Conservation (phyloP, 2,797 vertebrate species). For the Perodicticus potto region DNA sequence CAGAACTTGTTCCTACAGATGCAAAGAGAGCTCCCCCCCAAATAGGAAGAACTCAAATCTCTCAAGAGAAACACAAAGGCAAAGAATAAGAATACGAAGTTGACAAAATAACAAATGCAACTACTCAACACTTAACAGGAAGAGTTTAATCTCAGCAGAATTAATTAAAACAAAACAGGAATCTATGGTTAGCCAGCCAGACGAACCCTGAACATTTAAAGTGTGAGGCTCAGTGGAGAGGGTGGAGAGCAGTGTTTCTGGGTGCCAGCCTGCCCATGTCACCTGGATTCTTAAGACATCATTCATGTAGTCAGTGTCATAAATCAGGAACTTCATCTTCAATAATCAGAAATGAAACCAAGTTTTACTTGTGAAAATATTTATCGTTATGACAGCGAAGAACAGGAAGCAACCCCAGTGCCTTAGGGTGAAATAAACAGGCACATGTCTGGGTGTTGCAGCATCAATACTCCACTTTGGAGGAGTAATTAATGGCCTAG, state of each 20-base stretch:
- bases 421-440: not conserved
- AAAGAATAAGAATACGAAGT: not conserved
- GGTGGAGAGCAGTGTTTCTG: not conserved
- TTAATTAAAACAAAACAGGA: conserved; percentile 6
- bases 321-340: not conserved
- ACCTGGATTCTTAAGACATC: not conserved
- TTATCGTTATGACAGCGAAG: not conserved
- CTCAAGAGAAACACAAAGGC: not conserved
- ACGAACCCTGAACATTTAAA: not conserved
- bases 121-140: not conserved
- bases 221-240: not conserved
- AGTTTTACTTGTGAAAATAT: not conserved
- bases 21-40: not conserved
- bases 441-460: not conserved
- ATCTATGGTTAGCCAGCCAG: not conserved
- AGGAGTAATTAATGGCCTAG: not conserved
- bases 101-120: not conserved
- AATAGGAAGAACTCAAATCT: not conserved
- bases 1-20: not conserved
- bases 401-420: not conserved
- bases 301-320: not conserved
- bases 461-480: not conserved
- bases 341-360: not conserved
- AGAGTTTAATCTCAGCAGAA: not conserved
- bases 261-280: no score